phyloP scores from a whole-genome alignment of 1,140 invertebrate species.

The Lepidurus apus region DNA sequence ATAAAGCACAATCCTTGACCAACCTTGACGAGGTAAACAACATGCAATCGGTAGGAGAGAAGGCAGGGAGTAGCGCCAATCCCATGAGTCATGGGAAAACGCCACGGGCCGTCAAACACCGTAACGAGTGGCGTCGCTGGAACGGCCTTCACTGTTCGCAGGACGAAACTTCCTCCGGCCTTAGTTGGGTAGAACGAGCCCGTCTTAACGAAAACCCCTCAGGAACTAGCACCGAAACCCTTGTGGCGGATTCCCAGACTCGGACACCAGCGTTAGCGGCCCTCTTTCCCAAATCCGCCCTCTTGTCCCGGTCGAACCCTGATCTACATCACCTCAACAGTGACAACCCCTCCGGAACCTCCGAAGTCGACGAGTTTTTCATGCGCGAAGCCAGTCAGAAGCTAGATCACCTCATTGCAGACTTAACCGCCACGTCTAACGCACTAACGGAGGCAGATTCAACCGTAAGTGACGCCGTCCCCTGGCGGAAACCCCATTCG shows the following conservation, averaged over 20 bases:
- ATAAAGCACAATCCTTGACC: conserved; percentile 43
- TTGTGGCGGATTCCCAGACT: conserved; percentile 28
- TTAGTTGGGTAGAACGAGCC: conserved; percentile 40
- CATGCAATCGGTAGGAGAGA: background rate
- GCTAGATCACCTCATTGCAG: conserved; percentile 29
- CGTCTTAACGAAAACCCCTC: conserved; percentile 35
- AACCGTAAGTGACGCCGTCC: background rate
- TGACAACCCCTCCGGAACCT: background rate
- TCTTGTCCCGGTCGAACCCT: conserved; percentile 36
- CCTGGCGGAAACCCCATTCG: conserved; percentile 19
- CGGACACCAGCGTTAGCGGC: conserved; percentile 33
- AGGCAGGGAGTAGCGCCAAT: conserved; percentile 35
- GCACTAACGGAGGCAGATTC: background rate
- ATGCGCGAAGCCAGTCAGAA: conserved; percentile 5
- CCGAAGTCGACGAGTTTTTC: conserved; percentile 9
- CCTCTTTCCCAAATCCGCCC: conserved; percentile 37
- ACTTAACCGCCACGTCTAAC: conserved; percentile 8
- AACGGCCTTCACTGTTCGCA: conserved; percentile 11
- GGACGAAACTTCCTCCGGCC: conserved; percentile 24
- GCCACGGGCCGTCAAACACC: conserved; percentile 35
- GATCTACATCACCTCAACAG: conserved; percentile 32
- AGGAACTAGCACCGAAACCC: conserved; percentile 38
- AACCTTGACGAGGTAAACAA: conserved; percentile 39
- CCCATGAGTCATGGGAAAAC: conserved; percentile 35
- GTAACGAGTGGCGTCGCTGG: conserved; percentile 27